phyloP scores from a whole-genome alignment of 2,797 vertebrate species.

The Ptychobarbus kaznakovi region DNA sequence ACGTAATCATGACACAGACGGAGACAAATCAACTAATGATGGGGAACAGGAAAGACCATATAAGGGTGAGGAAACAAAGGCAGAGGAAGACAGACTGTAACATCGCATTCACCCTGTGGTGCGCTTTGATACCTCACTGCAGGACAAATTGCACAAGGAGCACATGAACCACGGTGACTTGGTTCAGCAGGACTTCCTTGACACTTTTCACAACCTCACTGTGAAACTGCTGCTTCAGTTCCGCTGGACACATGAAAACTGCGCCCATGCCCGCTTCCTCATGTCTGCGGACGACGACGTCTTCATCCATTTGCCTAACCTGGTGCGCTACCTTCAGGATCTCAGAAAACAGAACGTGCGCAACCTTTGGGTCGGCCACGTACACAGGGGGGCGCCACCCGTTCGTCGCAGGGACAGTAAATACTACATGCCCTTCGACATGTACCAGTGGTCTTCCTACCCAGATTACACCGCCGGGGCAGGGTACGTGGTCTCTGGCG shows the following conservation, averaged over 20 bases:
- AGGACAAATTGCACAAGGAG: conserved; percentile 79
- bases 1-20: too few relatives aligned
- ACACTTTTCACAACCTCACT: conserved; percentile 95
- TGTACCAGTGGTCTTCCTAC: conserved; percentile 92
- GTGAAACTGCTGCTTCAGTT: conserved; percentile 91
- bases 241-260: conserved; percentile 87
- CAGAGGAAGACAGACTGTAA: too few relatives aligned
- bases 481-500: conserved; percentile 87
- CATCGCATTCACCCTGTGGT: conserved; percentile 62
- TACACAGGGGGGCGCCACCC: conserved; percentile 89
- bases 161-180: conserved; percentile 79
- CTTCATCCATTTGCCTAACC: conserved; percentile 92
- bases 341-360: conserved; percentile 74
- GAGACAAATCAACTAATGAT: too few relatives aligned
- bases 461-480: conserved; percentile 95
- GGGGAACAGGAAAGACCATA: too few relatives aligned
- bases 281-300: conserved; percentile 95
- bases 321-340: conserved; percentile 84
- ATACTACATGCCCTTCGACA: conserved; percentile 87
- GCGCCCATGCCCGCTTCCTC: conserved; percentile 87
- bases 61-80: too few relatives aligned
- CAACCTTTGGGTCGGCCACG: conserved; percentile 90
- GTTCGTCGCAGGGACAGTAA: conserved; percentile 85
- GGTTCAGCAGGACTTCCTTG: conserved; percentile 90
- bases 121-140: conserved; percentile 61